A percentile compares a stretch with the other conserved stretches of the same genome.
Evolutionary conservation across 2,797 vertebrate genomes (phyloP).

Genomic region (Schizopygopsis malacanthus): DNA sequence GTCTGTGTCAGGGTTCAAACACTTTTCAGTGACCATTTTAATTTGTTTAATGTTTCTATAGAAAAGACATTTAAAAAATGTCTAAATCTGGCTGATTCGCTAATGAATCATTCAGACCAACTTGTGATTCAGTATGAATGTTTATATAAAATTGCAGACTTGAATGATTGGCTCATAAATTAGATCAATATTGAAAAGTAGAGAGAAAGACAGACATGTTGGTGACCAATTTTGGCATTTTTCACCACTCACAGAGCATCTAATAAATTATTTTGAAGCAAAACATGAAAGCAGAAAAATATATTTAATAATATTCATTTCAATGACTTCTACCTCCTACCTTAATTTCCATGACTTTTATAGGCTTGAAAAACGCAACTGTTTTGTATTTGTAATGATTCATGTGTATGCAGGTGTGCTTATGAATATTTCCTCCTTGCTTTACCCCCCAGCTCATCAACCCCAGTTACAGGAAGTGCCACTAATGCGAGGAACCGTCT

Average conservation of each 20-base stretch:
- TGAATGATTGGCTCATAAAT: not conserved
- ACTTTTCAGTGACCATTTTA: not conserved
- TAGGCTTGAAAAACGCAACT: not conserved
- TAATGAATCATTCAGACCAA: not conserved
- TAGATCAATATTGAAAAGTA: not conserved
- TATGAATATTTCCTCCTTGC: not conserved
- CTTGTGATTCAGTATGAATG: not conserved
- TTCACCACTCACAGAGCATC: not conserved
- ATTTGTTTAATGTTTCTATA: not conserved
- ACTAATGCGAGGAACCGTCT: constrained; percentile 19
- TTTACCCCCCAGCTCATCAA: not conserved
- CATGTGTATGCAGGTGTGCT: not conserved
- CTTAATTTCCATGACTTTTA: not conserved
- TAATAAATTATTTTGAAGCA: not conserved
- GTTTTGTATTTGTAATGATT: not conserved
- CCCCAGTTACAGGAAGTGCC: constrained; percentile 34
- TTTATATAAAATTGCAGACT: not conserved
- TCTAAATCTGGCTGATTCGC: not conserved
- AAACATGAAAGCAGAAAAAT: not conserved
- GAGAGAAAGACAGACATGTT: not conserved
- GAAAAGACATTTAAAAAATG: not conserved
- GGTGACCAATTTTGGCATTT: not conserved
- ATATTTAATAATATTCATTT: not conserved
- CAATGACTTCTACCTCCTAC: not conserved
- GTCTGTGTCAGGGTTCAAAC: not conserved